Evolutionary conservation across 2,888 invertebrate species (phyloP), one percentile per base, ranked within the genome.

Genomic region (Harpalus rufipes): DNA sequence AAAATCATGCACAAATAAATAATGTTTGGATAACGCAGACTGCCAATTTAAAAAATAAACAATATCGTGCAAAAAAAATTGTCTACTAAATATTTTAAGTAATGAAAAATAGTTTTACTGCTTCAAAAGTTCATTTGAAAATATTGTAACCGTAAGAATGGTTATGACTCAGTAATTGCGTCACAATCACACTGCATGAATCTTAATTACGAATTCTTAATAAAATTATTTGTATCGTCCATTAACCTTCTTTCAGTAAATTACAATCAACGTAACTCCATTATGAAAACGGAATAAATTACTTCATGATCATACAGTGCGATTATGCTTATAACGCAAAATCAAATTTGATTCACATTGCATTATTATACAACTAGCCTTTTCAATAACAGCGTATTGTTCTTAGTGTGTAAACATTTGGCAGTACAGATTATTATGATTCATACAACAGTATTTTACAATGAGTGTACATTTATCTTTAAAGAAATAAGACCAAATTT

Each of bases 151-250:
- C 44, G 44, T 25, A 74, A 8, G 18, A 74, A 63, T 21, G 39
- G 8, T 74, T 16, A 74, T 74, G 72, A 74, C 12, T 74, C 72
- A 74, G 10, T 41, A 12, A 18, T 74, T 74, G 44, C 72, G 72
- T 7, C 44, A 74, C 72, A 74, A 74, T 74, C 72, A 74, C 72
- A 74, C 72, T 74, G 72, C 44, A 44, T 44, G 44, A 74, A 74
- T 74, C 41, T 12, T 74, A 74, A 74, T 74, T 74, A 74, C 7
- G 16, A 44, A 63, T 72, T 72, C 72, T 44, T 44, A 18, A 68
- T n/a, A 63, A 63, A 21, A 63, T 63, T 16, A 61, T 59, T 63
- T 63, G 25, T 72, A 72, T 74, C 72, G 12, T 18, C 10, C 44
- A 44, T 10, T 51, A 74, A 44, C 41, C 18, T 74, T 14, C 14